Conservation (phyloP, 2,888 invertebrate genomes). For the Chymomyza amoena region DNA sequence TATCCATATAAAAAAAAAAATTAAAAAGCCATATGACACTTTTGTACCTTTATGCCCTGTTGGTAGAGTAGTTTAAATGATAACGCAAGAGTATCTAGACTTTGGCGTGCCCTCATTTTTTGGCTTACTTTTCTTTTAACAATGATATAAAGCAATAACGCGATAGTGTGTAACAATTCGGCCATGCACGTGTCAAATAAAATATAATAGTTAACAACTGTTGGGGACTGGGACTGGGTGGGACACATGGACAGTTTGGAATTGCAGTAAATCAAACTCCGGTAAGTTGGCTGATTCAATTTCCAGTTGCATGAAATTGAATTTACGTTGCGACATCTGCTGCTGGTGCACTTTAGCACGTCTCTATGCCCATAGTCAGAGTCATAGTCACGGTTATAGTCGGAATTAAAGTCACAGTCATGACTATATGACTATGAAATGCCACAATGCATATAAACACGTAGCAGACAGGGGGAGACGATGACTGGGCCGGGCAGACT, state of each 20-base stretch:
- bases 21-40: no score
- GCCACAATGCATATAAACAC: not conserved
- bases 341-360: conserved; percentile 60
- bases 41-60: no score
- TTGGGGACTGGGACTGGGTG: not conserved
- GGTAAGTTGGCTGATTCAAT: conserved; percentile 55
- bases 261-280: not conserved
- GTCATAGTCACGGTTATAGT: not conserved
- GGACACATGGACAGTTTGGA: not conserved
- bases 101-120: not conserved
- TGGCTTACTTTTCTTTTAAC: not conserved
- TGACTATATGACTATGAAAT: not conserved
- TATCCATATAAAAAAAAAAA: no score
- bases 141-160: not conserved
- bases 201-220: not conserved
- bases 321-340: conserved; percentile 35
- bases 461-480: not conserved
- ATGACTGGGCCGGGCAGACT: no score
- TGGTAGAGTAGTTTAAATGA: no score
- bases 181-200: not conserved
- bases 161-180: not conserved
- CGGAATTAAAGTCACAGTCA: no score
- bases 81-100: not conserved
- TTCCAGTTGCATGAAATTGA: conserved; percentile 29
- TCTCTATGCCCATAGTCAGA: conserved; percentile 8